Evolutionary conservation across 2,797 vertebrate species (phyloP).

Genomic region (Peromyscus melanophrys): DNA sequence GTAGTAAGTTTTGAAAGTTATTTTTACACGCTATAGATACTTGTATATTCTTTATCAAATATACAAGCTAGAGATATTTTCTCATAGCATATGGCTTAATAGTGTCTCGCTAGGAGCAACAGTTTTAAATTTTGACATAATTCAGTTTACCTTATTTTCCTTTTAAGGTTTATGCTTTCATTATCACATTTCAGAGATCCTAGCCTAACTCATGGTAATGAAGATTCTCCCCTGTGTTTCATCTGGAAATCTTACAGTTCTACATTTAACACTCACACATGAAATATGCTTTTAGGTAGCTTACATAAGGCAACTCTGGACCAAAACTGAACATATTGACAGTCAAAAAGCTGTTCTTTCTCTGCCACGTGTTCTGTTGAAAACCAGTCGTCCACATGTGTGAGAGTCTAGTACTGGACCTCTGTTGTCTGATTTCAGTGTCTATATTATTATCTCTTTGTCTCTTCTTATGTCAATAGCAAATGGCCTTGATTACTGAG

Average conservation of each 20-base stretch:
- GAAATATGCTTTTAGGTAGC: constrained; percentile 21
- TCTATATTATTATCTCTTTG: not conserved
- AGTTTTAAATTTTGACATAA: not conserved
- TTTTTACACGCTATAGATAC: not conserved
- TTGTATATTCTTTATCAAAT: not conserved
- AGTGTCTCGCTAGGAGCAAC: not conserved
- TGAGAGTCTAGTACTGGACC: not conserved
- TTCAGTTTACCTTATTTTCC: not conserved
- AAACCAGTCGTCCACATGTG: not conserved
- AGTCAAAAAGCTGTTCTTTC: not conserved
- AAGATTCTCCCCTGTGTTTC: not conserved
- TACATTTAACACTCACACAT: not conserved
- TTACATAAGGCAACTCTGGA: not conserved
- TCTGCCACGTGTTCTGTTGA: not conserved
- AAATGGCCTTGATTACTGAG: not conserved
- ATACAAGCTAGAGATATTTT: not conserved
- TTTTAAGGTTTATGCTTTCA: not conserved
- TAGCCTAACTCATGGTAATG: not conserved
- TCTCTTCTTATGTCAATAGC: not conserved
- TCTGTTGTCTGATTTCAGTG: not conserved
- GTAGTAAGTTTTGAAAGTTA: not conserved
- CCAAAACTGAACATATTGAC: not conserved
- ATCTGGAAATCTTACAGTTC: not conserved
- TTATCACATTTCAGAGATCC: not conserved
- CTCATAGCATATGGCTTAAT: not conserved